Conservation (phyloP, 2,888 invertebrate species). For the Melikaiella ostensackeni region DNA sequence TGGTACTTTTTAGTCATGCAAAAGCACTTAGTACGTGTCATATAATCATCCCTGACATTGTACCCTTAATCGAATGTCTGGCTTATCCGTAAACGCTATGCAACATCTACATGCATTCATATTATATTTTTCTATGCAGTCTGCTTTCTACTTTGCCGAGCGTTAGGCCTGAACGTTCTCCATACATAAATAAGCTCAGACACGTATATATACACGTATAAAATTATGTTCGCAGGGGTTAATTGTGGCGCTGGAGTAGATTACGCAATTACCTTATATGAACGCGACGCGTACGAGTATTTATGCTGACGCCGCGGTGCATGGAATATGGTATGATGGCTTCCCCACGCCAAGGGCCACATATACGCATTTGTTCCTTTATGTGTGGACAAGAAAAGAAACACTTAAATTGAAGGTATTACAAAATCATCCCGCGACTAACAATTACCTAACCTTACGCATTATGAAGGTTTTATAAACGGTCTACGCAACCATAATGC, state of each 20-base stretch:
- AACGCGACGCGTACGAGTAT: not conserved
- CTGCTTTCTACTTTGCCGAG: constrained; percentile 52
- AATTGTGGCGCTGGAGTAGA: constrained; percentile 67
- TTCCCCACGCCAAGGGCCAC: not conserved
- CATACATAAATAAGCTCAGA: constrained; percentile 35
- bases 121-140: not conserved
- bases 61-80: not conserved
- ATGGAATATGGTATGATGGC: not conserved
- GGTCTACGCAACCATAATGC: not conserved
- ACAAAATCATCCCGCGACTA: not conserved
- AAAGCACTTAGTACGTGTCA: not conserved
- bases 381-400: not conserved
- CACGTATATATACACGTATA: constrained; percentile 19
- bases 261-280: constrained; percentile 71
- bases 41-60: not conserved
- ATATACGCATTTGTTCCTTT: not conserved
- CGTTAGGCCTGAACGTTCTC: constrained; percentile 45
- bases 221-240: constrained; percentile 59
- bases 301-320: not conserved
- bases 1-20: not conserved
- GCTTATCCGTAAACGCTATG: not conserved
- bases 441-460: not conserved
- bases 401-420: not conserved
- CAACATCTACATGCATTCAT: not conserved
- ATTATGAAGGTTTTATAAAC: not conserved